These are phyloP conservation scores for Chydorus sphaericus DNA, from an alignment of 2,888 invertebrate genomes.

Conservation along the genomic window DNA sequence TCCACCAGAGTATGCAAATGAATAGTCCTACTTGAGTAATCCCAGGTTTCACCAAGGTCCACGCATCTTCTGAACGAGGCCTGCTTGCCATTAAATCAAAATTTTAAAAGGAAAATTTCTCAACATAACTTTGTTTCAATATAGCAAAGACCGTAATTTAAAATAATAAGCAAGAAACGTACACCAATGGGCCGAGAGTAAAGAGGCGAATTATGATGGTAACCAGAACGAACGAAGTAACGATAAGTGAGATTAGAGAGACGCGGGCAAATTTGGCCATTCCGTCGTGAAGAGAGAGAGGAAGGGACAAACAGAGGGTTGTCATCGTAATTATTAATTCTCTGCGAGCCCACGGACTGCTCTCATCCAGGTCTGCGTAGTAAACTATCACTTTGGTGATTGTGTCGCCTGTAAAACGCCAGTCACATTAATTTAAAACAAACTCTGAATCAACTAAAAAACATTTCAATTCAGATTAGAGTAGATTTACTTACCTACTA, in stretches of 20 bases:
- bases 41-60: background rate
- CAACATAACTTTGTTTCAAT: no score
- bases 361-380: conserved; percentile 40
- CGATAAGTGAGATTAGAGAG: conserved; percentile 49
- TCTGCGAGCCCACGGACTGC: conserved; percentile 42
- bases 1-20: no score
- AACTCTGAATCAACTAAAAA: no score
- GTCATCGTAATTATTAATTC: conserved; percentile 54
- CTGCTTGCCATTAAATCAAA: background rate
- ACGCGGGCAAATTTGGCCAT: conserved; percentile 53
- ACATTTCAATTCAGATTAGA: no score
- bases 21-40: conserved; percentile 9
- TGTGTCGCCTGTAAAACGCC: no score
- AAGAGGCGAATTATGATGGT: conserved; percentile 45
- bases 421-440: no score
- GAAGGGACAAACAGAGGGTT: conserved; percentile 56
- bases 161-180: conserved; percentile 29
- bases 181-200: conserved; percentile 45
- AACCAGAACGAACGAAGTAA: conserved; percentile 54
- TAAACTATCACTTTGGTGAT: conserved; percentile 64
- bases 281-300: conserved; percentile 62
- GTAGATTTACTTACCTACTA: no score
- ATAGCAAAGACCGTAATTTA: no score
- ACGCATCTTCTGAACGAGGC: background rate
- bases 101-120: background rate